A percentile compares a stretch with the other conserved stretches of the same genome.
phyloP scores from a whole-genome alignment of 2,113 vertebrate species.

The Panthera tigris region DNA sequence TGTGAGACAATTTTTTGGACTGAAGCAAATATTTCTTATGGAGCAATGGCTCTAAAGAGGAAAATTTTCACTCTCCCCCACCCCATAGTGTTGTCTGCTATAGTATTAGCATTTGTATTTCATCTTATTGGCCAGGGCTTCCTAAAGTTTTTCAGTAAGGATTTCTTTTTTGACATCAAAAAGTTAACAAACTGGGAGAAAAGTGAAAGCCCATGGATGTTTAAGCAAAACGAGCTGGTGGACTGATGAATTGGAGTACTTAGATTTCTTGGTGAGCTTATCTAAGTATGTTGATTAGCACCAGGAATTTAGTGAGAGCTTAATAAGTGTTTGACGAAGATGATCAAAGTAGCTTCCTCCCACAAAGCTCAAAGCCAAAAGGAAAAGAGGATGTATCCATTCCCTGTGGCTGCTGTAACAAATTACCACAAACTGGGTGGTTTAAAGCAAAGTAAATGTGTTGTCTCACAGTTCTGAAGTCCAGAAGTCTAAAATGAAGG shows the following conservation, averaged over 20 bases:
- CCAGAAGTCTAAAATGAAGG: not conserved
- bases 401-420: not conserved
- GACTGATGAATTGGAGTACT: not conserved
- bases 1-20: not conserved
- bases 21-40: not conserved
- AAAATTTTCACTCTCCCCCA: not conserved
- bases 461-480: not conserved
- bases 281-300: not conserved
- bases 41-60: not conserved
- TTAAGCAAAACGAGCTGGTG: not conserved
- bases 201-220: not conserved
- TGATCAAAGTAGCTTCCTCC: not conserved
- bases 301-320: not conserved
- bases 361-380: not conserved
- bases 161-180: not conserved
- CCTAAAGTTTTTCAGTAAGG: not conserved
- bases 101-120: not conserved
- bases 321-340: not conserved
- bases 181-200: not conserved
- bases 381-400: not conserved
- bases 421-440: not conserved
- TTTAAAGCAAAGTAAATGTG: not conserved
- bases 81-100: not conserved
- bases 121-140: not conserved
- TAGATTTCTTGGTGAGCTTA: not conserved